A percentile compares a stretch with the other conserved stretches of the same genome.
Evolutionary conservation across 2,113 vertebrate species (phyloP).

Genomic region (Meriones unguiculatus): DNA sequence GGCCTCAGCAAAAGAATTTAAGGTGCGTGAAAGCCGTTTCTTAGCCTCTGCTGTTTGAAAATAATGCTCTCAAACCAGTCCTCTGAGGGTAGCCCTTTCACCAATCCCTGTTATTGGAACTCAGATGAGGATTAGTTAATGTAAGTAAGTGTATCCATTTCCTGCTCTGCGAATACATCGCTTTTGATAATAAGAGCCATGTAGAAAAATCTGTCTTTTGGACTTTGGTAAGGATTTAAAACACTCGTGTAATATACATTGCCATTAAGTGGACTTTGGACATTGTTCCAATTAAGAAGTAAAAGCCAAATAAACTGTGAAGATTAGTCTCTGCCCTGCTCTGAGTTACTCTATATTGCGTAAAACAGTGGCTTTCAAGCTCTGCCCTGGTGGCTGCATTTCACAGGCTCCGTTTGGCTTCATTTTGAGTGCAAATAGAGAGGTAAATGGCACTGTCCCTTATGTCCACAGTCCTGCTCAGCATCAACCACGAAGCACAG

Average conservation of each 20-base stretch:
- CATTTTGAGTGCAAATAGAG: background rate
- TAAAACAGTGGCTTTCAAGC: background rate
- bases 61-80: background rate
- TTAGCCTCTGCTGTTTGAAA: background rate
- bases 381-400: background rate
- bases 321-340: background rate
- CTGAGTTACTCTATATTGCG: background rate
- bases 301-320: background rate
- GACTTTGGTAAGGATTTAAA: constrained; percentile 4
- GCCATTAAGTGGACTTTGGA: constrained; percentile 11
- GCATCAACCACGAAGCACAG: background rate
- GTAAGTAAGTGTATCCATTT: constrained; percentile 3
- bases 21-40: background rate
- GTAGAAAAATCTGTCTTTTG: constrained; percentile 26
- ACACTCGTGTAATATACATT: background rate
- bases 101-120: background rate
- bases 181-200: background rate
- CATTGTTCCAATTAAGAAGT: background rate
- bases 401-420: background rate
- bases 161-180: background rate
- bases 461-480: background rate
- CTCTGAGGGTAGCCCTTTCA: background rate
- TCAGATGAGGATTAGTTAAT: background rate
- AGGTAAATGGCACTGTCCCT: background rate
- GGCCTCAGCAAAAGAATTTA: background rate